Evolutionary conservation across 2,113 vertebrate species (phyloP), one percentile per base, ranked within the genome.

Genomic region (Corapipo altera): DNA sequence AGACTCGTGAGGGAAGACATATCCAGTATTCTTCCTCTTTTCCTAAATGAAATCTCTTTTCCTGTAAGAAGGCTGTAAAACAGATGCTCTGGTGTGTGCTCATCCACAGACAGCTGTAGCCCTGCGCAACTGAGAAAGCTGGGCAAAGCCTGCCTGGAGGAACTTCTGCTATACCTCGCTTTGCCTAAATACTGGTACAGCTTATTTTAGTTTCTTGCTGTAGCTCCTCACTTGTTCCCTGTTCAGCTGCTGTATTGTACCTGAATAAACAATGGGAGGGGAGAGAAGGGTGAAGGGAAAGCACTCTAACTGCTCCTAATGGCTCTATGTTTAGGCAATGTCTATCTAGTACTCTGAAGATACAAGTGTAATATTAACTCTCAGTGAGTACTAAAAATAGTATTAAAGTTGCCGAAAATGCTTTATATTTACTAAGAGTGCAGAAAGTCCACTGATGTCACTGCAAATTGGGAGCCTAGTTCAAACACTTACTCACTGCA

Each of bases 201-300:
- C 59, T 69, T 49, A n/a, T 19, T 80, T 70, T 17, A 43, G 49
- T n/a, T 64, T 80, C 72, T 65, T 48, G n/a, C 44, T 83, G 32
- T 15, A 69, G 28, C 32, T 87, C 46, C 77, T 94, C 41, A 89
- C 23, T 26, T 32, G 0, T 77, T 88, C 67, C 59, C 59, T 14
- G 12, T n/a, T 88, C 85, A 44, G 52, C 59, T 87, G 79, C 92
- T 72, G 65, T 54, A 44, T 20, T 55, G 80, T 92, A 96, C 95
- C 96, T 96, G 96, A 90, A 94, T 81, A 97, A 97, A 97, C 86
- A 95, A 10, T 1, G 21, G 55, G 20, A 93, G 27, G 64, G 46
- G 71, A 95, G 48, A 35, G 51, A 88, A 65, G 44, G 52, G 49
- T 37, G 54, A 87, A 81, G 66, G 86, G 54, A 69, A 89, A 95